Base-by-base conservation (phyloP, 2,888 invertebrate genomes). In the Notocelia uddmanniana region DNA sequence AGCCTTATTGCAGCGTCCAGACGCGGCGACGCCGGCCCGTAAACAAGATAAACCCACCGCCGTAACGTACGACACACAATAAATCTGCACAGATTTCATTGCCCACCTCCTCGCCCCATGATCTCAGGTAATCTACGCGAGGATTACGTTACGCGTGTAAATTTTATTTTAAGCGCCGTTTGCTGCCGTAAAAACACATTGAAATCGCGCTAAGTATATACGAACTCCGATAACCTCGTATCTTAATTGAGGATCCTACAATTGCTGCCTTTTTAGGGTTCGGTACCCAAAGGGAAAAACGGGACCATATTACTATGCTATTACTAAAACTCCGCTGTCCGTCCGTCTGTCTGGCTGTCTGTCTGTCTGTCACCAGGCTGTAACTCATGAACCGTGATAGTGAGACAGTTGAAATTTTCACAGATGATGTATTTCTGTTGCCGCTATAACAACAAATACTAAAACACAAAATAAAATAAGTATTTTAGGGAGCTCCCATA, bases 11-110 rank as follows among this genome's bases (percentile, higher is more conserved):
- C 76, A 77, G 77, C 78, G 76, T 76, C 77, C 77, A 83, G 87
- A 84, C 85, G 81, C 79, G 76, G 77, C 78, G 82, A 74, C 84
- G 83, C 82, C 84, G 77, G 76, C 73, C 82, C 83, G 86, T 89
- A 89, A 89, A 88, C 87, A 89, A 89, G 88, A 89, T 89, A 89
- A 87, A 85, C 83, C 82, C 72, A 9, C 74, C 73, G 26, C 70
- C 74, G 79, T 77, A 83, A 82, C 83, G 81, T 82, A 80, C 79
- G 80, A 76, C 82, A 79, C 79, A 82, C 83, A 83, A 89, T 89
- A 89, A 88, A 89, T 89, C 88, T 84, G 76, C 74, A 76, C 81
- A 82, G 84, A 87, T 87, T 89, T 87, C 84, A 85, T 85, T 88
- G 83, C 78, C 81, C 80, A 79, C 80, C 76, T 75, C 78, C 79